These are phyloP conservation scores for Drosophila borealis DNA, from an alignment of 2,888 invertebrate genomes.

Conservation along the genomic window DNA sequence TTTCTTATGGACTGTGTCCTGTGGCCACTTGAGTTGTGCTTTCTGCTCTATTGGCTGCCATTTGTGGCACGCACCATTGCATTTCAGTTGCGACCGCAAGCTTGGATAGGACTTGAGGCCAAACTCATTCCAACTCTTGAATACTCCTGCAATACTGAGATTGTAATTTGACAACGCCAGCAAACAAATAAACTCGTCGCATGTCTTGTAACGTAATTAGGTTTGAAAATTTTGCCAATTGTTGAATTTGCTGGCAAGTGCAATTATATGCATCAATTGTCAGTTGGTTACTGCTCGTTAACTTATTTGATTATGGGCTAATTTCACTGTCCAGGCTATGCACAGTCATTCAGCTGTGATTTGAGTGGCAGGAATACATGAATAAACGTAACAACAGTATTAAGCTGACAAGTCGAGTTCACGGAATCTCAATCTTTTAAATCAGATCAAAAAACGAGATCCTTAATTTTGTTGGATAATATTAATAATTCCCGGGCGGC, in stretches of 20 bases:
- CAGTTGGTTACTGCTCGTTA: conserved; percentile 76
- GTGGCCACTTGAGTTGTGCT: conserved; percentile 74
- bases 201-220: conserved; percentile 65
- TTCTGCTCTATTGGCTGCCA: conserved; percentile 77
- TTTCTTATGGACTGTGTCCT: conserved; percentile 62
- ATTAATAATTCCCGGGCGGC: conserved; percentile 11
- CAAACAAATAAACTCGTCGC: conserved; percentile 56
- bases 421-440: neutral
- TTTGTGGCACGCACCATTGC: conserved; percentile 71
- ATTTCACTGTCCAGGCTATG: conserved; percentile 45
- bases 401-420: neutral
- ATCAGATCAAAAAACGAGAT: neutral
- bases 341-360: conserved; percentile 7
- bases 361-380: neutral
- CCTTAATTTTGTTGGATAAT: conserved; percentile 15
- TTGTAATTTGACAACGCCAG: conserved; percentile 50
- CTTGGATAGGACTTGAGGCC: conserved; percentile 14
- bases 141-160: conserved; percentile 27
- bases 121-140: neutral
- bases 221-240: conserved; percentile 76
- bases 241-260: conserved; percentile 66
- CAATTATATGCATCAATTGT: conserved; percentile 79
- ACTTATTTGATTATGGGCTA: conserved; percentile 77
- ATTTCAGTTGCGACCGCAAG: conserved; percentile 66
- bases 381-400: neutral